Evolutionary conservation across 2,888 invertebrate genomes (phyloP).

Genomic region (Diloba caeruleocephala): DNA sequence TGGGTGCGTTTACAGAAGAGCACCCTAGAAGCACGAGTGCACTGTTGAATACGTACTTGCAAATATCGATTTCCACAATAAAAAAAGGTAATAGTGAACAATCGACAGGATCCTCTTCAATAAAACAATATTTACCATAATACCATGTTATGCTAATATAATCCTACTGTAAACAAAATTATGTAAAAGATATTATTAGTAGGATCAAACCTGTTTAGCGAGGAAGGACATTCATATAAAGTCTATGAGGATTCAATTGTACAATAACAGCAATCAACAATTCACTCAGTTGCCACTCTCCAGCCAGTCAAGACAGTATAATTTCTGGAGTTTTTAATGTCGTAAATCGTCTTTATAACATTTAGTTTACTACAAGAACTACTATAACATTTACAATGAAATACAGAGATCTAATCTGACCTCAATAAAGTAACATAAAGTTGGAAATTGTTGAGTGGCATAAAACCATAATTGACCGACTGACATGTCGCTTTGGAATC

Average conservation of each 20-base stretch:
- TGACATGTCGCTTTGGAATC: constrained; percentile 54
- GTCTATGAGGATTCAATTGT: no score
- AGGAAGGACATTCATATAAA: constrained; percentile 10
- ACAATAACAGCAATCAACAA: constrained; percentile 8
- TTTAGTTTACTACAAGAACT: constrained; percentile 2
- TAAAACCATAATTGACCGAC: constrained; percentile 45
- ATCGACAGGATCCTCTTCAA: no score
- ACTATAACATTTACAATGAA: constrained; percentile 4
- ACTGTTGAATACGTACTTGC: no score
- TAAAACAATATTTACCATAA: no score
- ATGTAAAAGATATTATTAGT: constrained; percentile 17
- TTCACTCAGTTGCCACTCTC: neutral
- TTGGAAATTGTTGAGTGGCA: constrained; percentile 30
- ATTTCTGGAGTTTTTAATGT: constrained; percentile 2
- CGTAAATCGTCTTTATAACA: constrained; percentile 15
- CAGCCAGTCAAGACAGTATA: neutral
- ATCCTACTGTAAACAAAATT: neutral
- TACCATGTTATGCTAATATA: neutral
- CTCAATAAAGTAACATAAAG: constrained; percentile 38
- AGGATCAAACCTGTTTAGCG: constrained; percentile 14
- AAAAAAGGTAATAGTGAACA: no score
- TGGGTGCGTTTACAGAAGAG: no score
- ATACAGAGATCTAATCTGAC: constrained; percentile 25
- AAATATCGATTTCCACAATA: no score
- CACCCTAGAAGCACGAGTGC: no score